These are phyloP conservation scores for Pseudobourletiella spinata DNA, from an alignment of 1,140 invertebrate species.

Conservation along the genomic window DNA sequence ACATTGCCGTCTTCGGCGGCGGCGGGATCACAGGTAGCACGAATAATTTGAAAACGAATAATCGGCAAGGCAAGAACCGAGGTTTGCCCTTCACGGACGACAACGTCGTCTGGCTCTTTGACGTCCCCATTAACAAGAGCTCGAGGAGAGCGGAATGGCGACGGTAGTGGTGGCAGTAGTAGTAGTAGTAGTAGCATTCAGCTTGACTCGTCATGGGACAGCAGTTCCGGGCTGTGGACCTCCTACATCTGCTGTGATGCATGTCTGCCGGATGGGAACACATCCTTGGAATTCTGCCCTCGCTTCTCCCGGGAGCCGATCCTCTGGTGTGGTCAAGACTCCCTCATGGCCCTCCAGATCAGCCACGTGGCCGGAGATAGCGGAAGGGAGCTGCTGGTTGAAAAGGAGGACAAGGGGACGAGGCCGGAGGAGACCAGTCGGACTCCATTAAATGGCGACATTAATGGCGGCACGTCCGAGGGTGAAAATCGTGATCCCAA, in stretches of 20 bases:
- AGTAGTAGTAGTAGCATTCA: background rate
- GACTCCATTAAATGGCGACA: background rate
- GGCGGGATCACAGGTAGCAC: background rate
- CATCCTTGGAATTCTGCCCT: constrained; percentile 33
- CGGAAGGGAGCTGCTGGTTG: background rate
- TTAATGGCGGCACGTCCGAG: background rate
- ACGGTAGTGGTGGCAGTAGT: constrained; percentile 1
- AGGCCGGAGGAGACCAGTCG: background rate
- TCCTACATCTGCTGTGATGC: constrained; percentile 35
- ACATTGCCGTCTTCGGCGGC: constrained; percentile 22
- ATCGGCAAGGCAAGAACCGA: background rate
- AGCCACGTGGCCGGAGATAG: background rate
- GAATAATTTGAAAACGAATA: constrained; percentile 2
- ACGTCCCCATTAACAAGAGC: constrained; percentile 15
- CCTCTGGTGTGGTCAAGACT: constrained; percentile 24
- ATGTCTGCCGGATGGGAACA: constrained; percentile 30
- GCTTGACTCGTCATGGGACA: constrained; percentile 7
- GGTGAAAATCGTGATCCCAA: background rate
- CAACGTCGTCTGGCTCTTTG: constrained; percentile 29
- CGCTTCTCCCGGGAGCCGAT: constrained; percentile 25
- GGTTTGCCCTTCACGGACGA: constrained; percentile 15
- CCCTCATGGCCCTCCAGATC: constrained; percentile 27
- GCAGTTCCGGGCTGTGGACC: constrained; percentile 27
- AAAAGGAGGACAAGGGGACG: background rate
- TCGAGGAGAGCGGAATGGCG: background rate